phyloP scores from a whole-genome alignment of 2,797 vertebrate genomes.

The Ambastaia sidthimunki region DNA sequence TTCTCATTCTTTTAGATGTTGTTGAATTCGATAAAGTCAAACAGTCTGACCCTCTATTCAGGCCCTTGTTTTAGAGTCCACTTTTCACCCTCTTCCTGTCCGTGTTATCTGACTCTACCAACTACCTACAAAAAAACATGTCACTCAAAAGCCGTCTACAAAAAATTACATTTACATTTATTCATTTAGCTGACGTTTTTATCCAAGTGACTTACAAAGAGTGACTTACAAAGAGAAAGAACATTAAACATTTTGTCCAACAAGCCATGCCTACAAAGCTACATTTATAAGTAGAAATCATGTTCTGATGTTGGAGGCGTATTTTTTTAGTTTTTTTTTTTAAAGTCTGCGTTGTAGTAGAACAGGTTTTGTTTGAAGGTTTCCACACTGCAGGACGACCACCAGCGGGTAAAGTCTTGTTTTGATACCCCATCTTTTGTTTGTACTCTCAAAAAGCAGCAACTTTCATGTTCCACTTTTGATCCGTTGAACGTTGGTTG shows the following conservation, averaged over 20 bases:
- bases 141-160: constrained; percentile 4
- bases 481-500: constrained; percentile 14
- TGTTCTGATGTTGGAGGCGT: too few relatives aligned
- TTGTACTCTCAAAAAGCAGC: background rate
- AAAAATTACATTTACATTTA: constrained; percentile 10
- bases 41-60: constrained; percentile 59
- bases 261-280: too few relatives aligned
- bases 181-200: too few relatives aligned
- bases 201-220: too few relatives aligned
- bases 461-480: constrained; percentile 27
- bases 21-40: constrained; percentile 42
- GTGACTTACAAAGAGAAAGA: too few relatives aligned
- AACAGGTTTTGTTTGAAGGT: background rate
- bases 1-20: constrained; percentile 59
- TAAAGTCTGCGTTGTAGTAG: constrained; percentile 8
- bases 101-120: background rate
- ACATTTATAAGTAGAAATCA: too few relatives aligned
- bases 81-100: background rate
- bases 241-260: too few relatives aligned
- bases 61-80: too few relatives aligned
- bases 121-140: too few relatives aligned
- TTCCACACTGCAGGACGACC: background rate
- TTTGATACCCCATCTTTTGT: background rate
- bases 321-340: background rate
- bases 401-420: background rate